Percentiles rank a stretch among this genome's conserved stretches.
Evolutionary conservation across 2,888 invertebrate species (phyloP).

Genomic region (Julus scanicus): DNA sequence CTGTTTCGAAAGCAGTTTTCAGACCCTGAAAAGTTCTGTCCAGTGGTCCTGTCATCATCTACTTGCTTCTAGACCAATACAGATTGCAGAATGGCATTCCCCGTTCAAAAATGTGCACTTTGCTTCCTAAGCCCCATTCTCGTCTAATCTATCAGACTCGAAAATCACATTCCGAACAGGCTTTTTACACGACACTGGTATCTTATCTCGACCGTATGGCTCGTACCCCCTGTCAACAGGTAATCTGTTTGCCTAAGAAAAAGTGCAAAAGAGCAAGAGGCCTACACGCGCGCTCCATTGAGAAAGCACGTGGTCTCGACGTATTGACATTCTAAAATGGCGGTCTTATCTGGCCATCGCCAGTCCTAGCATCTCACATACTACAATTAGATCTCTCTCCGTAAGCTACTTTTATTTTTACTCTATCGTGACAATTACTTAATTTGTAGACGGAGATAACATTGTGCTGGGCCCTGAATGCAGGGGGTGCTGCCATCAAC

Average conservation of each 20-base stretch:
- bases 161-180: conserved; percentile 49
- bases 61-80: background rate
- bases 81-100: background rate
- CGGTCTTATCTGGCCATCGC: conserved; percentile 33
- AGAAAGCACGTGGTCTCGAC: background rate
- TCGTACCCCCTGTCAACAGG: conserved; percentile 39
- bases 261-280: conserved; percentile 8
- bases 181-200: conserved; percentile 50
- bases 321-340: conserved; percentile 21
- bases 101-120: conserved; percentile 6
- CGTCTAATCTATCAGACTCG: conserved; percentile 43
- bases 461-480: conserved; percentile 39
- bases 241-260: conserved; percentile 34
- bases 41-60: background rate
- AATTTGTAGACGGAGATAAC: conserved; percentile 32
- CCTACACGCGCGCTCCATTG: background rate
- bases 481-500: conserved; percentile 42
- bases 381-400: conserved; percentile 42
- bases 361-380: conserved; percentile 23
- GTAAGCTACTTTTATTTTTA: conserved; percentile 40
- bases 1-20: background rate
- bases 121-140: conserved; percentile 28
- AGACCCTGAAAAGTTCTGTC: background rate
- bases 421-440: conserved; percentile 39
- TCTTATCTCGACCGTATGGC: conserved; percentile 48